Evolutionary conservation across 1,140 invertebrate species (phyloP), one percentile per base, ranked within the genome.

Genomic region (Ectropis grisescens): DNA sequence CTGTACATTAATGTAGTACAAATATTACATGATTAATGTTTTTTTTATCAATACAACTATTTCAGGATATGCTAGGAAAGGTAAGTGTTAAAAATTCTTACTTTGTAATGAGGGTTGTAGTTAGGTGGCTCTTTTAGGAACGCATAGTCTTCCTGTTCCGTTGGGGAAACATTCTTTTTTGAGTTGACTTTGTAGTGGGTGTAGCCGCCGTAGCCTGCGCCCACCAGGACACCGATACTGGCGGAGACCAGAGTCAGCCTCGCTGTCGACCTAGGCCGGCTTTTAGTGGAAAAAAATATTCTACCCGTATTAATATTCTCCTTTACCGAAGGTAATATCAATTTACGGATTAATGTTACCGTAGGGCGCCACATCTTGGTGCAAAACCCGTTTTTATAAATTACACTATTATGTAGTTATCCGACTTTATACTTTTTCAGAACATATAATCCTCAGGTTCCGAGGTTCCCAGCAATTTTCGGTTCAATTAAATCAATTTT

Each of bases 151-250:
- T 69, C 64, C 29, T 45, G 52, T 28, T 62, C 57, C 6, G 51
- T 45, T 2, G 45, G 38, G 12, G 36, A 25, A 7, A 39, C 33
- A 13, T 24, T 23, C 33, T 70, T 67, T 37, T 74, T 74, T 1
- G 43, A 15, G 46, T 83, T 83, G 23, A 83, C 65, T 54, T 76
- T 71, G 29, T 82, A 82, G 48, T 83, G 82, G 1, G 80, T 82
- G 47, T 82, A 82, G 38, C 72, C 78, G 15, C 76, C 75, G 52
- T 82, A 83, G 8, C 78, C 78, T 0, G 68, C 70, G 1, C 82
- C 82, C 12, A 82, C 24, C 9, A 82, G 48, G 26, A 76, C 55
- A 29, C 82, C 82, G n/a, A 82, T 66, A 58, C 79, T 78, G 2
- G 79, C 79, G 44, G 79, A 78, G 1, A 82, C 53, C 12, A 82